Conservation (phyloP, 2,888 invertebrate species). For the Dryadula phaetusa region DNA sequence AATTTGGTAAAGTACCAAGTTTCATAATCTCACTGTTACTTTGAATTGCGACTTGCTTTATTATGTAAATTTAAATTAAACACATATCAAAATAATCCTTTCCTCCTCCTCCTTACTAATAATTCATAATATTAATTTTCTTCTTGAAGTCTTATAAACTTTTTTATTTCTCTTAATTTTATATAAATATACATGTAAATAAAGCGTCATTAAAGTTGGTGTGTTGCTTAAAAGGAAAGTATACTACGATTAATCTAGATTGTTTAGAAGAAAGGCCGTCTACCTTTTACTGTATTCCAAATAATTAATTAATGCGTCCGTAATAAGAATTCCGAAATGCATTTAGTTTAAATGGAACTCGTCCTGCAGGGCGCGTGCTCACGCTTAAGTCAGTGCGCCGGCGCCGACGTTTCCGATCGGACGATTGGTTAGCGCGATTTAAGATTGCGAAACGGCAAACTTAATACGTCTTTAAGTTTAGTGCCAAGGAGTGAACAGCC, state of each 20-base stretch:
- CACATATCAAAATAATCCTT: background rate
- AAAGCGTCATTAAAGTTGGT: background rate
- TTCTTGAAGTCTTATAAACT: too few species aligned
- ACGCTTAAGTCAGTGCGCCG: slow-evolving; percentile 62
- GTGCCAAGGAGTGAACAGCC: slow-evolving; percentile 46
- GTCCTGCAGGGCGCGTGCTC: slow-evolving; percentile 51
- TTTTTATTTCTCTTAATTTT: background rate
- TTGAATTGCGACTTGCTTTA: background rate
- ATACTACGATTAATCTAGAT: slow-evolving; percentile 19
- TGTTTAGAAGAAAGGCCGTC: slow-evolving; percentile 60
- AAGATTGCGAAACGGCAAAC: slow-evolving; percentile 59
- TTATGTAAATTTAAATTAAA: background rate
- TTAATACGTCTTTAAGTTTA: slow-evolving; percentile 35
- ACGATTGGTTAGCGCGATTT: slow-evolving; percentile 63
- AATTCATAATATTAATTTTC: background rate
- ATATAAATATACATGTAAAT: background rate
- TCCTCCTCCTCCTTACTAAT: too few species aligned
- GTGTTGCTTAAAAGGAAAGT: background rate
- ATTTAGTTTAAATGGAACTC: slow-evolving; percentile 73
- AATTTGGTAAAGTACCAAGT: slow-evolving; percentile 3
- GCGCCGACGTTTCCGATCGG: slow-evolving; percentile 73
- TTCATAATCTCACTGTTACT: slow-evolving; percentile 3
- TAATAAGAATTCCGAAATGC: slow-evolving; percentile 71
- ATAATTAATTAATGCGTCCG: slow-evolving; percentile 60
- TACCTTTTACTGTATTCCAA: slow-evolving; percentile 63